A percentile compares a stretch with the other conserved stretches of the same genome.
Evolutionary conservation across 2,113 vertebrate genomes (phyloP).

Genomic region (Mesitornis unicolor): DNA sequence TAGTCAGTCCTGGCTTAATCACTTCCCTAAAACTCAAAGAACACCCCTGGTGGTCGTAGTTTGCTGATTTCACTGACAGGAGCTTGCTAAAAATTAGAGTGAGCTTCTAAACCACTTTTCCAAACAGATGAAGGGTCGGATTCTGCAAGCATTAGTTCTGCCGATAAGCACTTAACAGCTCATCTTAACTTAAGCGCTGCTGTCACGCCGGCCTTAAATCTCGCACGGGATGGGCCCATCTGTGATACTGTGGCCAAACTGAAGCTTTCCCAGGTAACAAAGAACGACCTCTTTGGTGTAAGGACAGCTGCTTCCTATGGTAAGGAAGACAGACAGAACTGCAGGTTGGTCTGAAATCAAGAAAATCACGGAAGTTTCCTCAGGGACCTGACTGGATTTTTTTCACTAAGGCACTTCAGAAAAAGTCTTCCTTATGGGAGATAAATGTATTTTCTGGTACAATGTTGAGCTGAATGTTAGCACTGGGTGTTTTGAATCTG

Average conservation of each 20-base stretch:
- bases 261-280: neutral
- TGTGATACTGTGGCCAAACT: neutral
- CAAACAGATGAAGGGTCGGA: neutral
- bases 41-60: neutral
- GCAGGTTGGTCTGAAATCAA: neutral
- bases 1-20: neutral
- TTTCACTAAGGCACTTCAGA: neutral
- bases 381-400: neutral
- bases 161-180: neutral
- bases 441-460: neutral
- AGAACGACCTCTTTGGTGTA: neutral
- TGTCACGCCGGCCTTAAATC: neutral
- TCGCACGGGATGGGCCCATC: neutral
- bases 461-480: neutral
- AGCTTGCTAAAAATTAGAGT: neutral
- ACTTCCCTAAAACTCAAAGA: neutral
- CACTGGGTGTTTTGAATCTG: neutral
- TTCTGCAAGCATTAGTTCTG: neutral
- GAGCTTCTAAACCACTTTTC: neutral
- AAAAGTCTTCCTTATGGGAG: neutral
- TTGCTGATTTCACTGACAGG: neutral
- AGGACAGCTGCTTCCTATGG: neutral
- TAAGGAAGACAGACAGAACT: neutral
- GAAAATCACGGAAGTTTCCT: neutral
- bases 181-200: neutral